Evolutionary conservation across 2,113 vertebrate species (phyloP).

Genomic region (Rhinoptilus africanus): DNA sequence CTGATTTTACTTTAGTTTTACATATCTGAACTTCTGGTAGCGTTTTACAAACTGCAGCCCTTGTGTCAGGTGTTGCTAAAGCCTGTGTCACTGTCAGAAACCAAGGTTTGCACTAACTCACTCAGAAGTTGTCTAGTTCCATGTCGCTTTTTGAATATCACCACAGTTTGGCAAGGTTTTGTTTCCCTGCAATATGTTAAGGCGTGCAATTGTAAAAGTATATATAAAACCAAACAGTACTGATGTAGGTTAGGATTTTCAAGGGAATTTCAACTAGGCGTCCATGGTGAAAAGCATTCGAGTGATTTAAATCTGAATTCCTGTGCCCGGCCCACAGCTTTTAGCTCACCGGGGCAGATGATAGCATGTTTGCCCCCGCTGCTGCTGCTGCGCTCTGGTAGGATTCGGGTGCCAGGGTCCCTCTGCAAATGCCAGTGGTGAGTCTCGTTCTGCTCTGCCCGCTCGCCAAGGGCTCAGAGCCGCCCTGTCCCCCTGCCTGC

Average conservation of each 20-base stretch:
- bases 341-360: neutral
- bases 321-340: neutral
- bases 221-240: neutral
- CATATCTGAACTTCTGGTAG: neutral
- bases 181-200: neutral
- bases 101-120: neutral
- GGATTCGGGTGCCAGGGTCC: neutral
- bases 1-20: neutral
- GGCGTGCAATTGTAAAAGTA: neutral
- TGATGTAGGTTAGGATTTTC: neutral
- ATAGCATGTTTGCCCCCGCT: neutral
- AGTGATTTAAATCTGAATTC: neutral
- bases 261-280: neutral
- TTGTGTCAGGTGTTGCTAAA: neutral
- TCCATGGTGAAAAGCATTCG: neutral
- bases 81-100: neutral
- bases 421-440: neutral
- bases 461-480: neutral
- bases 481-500: neutral
- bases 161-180: neutral
- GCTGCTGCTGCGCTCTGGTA: neutral
- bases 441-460: neutral
- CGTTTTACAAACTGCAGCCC: neutral
- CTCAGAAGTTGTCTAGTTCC: neutral
- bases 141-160: neutral